Conservation (phyloP, 2,113 vertebrate species). For the Ciconia boyciana region DNA sequence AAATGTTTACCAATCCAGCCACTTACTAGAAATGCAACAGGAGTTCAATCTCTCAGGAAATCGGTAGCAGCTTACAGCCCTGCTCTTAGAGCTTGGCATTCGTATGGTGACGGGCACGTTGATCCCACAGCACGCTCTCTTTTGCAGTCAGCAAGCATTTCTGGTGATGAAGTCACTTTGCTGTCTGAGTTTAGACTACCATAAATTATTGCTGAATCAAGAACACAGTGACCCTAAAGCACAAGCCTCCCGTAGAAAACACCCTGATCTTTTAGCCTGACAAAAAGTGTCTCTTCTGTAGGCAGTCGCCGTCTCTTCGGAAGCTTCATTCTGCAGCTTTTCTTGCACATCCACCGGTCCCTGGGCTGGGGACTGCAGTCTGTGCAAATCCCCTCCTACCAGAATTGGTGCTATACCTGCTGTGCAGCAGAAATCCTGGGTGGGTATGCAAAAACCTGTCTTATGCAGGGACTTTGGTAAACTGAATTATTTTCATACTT, state of each 20-base stretch:
- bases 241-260: background rate
- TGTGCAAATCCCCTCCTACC: background rate
- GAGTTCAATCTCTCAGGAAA: background rate
- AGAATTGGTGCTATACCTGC: background rate
- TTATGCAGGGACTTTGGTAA: background rate
- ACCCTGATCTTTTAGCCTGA: background rate
- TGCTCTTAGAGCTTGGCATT: background rate
- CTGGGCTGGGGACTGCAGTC: background rate
- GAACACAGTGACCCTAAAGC: background rate
- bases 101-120: rapidly evolving
- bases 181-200: background rate
- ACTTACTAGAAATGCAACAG: background rate
- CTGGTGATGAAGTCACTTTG: background rate
- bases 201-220: background rate
- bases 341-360: background rate
- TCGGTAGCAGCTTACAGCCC: background rate
- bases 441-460: background rate
- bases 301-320: background rate
- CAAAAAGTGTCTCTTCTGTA: background rate
- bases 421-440: background rate
- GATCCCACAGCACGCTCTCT: rapidly evolving
- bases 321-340: background rate
- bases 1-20: background rate
- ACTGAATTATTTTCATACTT: background rate
- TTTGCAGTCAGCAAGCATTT: background rate